Evolutionary conservation across 2,888 invertebrate genomes (phyloP), one percentile per base, ranked within the genome.

Genomic region (Shargacucullia verbasci): DNA sequence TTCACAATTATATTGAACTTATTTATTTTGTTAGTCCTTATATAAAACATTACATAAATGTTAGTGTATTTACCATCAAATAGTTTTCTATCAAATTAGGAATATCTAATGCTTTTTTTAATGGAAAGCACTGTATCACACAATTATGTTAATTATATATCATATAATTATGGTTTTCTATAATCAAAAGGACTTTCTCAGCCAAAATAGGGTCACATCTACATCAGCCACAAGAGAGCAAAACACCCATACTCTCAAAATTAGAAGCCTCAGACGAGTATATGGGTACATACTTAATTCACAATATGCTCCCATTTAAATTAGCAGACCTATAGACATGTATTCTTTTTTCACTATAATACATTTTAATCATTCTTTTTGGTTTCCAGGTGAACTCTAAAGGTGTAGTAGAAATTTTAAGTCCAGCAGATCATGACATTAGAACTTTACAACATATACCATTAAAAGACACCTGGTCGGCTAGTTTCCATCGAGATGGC

Each of bases 361-460:
- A 9, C 29, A 5, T 37, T 9, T 3, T 39, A 27, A 34, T 8
- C 8, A 37, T 43, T 3, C 0, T 1, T n/a, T 49, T 45, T 40
- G 39, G n/a, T 12, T 91, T 89, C 35, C 85, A 94, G 94, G 91
- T 94, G 10, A 94, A 94, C 76, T 81, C 90, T 20, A 89, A 90
- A 78, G 92, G 93, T 34, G 79, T 89, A 1, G 83, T 94, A 33
- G 94, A 94, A 81, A 90, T 94, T 62, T 72, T 94, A 49, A 90
- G 85, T 76, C 86, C 91, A 33, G 88, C 85, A 14, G 92, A 94
- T 39, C 86, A 91, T 74, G 92, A 92, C 56, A 81, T 93, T 4
- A 81, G 89, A 40, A 92, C 92, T 60, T 78, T 94, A 58, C 94
- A 94, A 67, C 92, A 92, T 68, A 85, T 94, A 59, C 92, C 94